Evolutionary conservation across 64 coral and sea anemone genomes (phyloP), one percentile per base, ranked within the genome.

Genomic region (Hydrozoanthus tunicans): DNA sequence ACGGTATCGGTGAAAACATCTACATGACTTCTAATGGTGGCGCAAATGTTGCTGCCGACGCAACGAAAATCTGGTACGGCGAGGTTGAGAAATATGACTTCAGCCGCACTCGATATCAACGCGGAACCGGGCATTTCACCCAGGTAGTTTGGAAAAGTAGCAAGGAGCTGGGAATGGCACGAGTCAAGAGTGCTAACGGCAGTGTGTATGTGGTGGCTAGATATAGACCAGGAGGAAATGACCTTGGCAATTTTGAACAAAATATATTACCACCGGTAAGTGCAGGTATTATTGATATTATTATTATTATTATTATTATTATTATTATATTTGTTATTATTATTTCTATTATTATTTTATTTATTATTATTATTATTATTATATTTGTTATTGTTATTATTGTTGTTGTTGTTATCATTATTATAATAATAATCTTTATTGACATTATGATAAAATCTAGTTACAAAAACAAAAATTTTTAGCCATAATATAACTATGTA

Each of bases 31-130:
- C 82, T 5, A 67, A 67, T 23, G 82, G 82, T 5, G 14, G 8
- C 43, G 64, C 15, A 11, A 56, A 64, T 3, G 25, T 85, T 32
- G 96, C 85, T 26, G 79, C 72, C 62, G 88, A 95, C 24, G 96
- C 96, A 4, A 79, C 78, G 0, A 73, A 93, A 56, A 89, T 15
- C 13, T 98, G 96, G 96, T 98, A 98, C 51, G 82, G 81, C 4
- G 96, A 98, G 80, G 90, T 98, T 8, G 62, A 82, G 24, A 95
- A 84, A 59, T 94, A 94, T 51, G 65, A 94, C 69, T 94, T 94
- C 20, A 72, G 53, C 13, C 81, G 53, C 57, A 81, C 81, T 7
- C 56, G 81, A 2, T 70, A 86, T 79, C 88, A 94, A 64, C 62
- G 92, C 2, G 74, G 86, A 6, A 93, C 94, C 8, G 94, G 94